phyloP scores from a whole-genome alignment of 2,113 vertebrate genomes.

The Ophthalmotilapia sp. region DNA sequence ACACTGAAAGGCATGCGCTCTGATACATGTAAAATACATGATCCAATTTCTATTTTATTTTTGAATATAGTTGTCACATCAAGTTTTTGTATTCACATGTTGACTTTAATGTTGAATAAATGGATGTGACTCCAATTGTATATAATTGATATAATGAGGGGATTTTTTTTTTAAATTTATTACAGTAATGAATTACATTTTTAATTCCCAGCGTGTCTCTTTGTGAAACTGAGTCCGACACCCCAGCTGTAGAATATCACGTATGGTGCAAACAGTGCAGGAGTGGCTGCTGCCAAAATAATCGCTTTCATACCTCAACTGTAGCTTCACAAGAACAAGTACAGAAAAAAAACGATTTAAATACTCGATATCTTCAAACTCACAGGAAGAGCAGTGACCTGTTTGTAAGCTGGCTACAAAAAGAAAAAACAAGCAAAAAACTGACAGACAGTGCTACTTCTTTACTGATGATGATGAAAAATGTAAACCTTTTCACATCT shows the following conservation, averaged over 20 bases:
- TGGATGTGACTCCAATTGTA: not conserved
- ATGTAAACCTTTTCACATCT: not conserved
- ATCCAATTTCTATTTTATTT: not conserved
- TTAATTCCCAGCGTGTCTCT: accelerated
- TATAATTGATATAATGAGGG: no score
- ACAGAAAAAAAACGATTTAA: accelerated
- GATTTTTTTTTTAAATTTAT: no score
- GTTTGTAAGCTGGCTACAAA: not conserved
- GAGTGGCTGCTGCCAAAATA: not conserved
- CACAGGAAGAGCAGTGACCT: accelerated
- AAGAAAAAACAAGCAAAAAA: not conserved
- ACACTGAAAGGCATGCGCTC: accelerated
- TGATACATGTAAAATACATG: not conserved
- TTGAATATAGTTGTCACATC: not conserved
- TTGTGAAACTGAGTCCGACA: not conserved
- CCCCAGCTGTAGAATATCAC: not conserved
- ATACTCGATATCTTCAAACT: not conserved
- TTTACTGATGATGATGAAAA: not conserved
- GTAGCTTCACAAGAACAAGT: not conserved
- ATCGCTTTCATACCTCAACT: not conserved
- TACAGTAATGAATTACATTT: not conserved
- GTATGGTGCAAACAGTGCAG: not conserved
- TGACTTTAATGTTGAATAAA: not conserved
- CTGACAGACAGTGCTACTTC: accelerated
- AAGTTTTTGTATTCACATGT: not conserved